These are phyloP conservation scores for Cacoxenus indagator DNA, from an alignment of 2,888 invertebrate species.

Conservation along the genomic window DNA sequence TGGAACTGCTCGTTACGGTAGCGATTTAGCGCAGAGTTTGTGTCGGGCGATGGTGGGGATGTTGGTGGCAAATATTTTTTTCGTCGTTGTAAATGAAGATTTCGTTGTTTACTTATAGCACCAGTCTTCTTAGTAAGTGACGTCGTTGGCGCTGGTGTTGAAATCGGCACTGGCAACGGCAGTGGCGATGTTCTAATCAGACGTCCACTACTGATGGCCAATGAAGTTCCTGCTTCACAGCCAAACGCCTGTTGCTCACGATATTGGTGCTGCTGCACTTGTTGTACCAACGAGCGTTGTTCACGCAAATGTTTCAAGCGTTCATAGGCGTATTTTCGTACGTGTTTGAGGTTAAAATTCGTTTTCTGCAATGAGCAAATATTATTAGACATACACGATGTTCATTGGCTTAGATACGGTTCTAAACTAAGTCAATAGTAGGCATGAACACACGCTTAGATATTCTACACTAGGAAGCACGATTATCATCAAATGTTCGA, in stretches of 20 bases:
- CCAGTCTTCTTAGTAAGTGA: slow-evolving; percentile 24
- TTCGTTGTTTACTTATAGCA: slow-evolving; percentile 29
- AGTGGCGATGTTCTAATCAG: slow-evolving; percentile 7
- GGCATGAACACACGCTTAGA: not conserved
- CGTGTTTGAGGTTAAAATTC: slow-evolving; percentile 48
- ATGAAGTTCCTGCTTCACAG: slow-evolving; percentile 48
- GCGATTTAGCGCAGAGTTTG: slow-evolving; percentile 11
- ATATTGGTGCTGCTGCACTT: slow-evolving; percentile 32
- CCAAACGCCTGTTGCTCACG: slow-evolving; percentile 13
- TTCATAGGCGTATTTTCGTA: slow-evolving; percentile 54
- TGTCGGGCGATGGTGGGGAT: not conserved
- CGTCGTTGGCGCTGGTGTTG: slow-evolving; percentile 29
- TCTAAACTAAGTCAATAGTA: not conserved
- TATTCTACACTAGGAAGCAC: not conserved
- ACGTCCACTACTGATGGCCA: slow-evolving; percentile 25
- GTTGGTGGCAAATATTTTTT: not conserved
- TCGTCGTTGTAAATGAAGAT: not conserved
- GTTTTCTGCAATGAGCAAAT: slow-evolving; percentile 50
- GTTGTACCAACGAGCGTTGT: slow-evolving; percentile 17
- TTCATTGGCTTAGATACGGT: not conserved
- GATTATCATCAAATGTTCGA: not conserved
- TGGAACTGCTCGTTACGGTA: slow-evolving; percentile 38
- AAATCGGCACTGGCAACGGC: slow-evolving; percentile 25
- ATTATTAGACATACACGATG: not conserved
- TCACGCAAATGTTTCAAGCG: slow-evolving; percentile 47